These are phyloP conservation scores for Empis stercorea DNA, from an alignment of 2,888 invertebrate species.

Conservation along the genomic window DNA sequence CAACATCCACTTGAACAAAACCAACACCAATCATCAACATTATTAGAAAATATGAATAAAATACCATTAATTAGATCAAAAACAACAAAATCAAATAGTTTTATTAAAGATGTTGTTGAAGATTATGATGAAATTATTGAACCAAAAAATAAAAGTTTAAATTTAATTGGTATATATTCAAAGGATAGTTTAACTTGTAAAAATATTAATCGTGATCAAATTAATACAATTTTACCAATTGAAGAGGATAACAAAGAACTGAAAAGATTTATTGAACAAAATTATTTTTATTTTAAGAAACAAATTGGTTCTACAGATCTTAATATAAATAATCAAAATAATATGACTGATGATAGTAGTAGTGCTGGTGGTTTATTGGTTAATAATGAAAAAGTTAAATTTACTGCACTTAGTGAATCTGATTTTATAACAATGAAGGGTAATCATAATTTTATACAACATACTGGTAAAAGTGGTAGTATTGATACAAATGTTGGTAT, in stretches of 20 bases:
- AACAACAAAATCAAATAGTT: neutral
- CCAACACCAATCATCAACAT: constrained; percentile 7
- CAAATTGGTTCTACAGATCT: constrained; percentile 16
- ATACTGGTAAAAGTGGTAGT: neutral
- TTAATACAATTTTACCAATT: constrained; percentile 26
- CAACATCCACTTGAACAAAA: constrained; percentile 6
- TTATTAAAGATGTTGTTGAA: constrained; percentile 21
- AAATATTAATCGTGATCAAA: constrained; percentile 15
- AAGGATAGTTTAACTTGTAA: constrained; percentile 17
- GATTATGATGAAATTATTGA: constrained; percentile 11
- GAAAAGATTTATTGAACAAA: constrained; percentile 35
- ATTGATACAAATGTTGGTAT: no score
- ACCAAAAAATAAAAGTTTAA: constrained; percentile 12
- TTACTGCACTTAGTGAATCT: constrained; percentile 31
- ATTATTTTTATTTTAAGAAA: constrained; percentile 33
- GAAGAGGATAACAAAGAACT: constrained; percentile 35
- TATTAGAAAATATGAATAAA: constrained; percentile 3
- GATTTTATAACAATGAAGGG: constrained; percentile 32
- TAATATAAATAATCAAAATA: neutral
- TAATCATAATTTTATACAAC: constrained; percentile 3
- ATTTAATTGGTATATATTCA: constrained; percentile 12
- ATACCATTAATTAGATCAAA: neutral
- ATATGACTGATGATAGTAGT: neutral
- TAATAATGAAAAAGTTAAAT: constrained; percentile 19
- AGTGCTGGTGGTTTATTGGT: neutral